Evolutionary conservation across 2,797 vertebrate species (phyloP), one percentile per base, ranked within the genome.

Genomic region (Hylomyscus alleni): DNA sequence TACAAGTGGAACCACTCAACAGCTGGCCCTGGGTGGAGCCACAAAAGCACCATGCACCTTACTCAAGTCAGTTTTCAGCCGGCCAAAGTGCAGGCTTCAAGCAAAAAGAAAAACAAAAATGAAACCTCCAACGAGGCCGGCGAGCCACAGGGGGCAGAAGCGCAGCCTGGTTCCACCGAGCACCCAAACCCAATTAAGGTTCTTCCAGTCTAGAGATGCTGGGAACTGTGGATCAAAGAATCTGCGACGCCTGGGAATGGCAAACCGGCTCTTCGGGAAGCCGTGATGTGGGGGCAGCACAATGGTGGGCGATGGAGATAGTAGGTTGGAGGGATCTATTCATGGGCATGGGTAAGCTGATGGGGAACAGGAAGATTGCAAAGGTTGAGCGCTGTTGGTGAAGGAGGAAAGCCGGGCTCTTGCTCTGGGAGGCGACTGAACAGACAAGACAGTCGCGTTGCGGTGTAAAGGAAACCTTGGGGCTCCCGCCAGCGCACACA

Each of bases 11-110:
- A 80, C 83, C 94, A 96, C 93, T 96, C 94, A 97, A 97, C 97
- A 97, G 96, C 96, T 96, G 96, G 96, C 80, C 82, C 86, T 26
- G 86, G 94, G 92, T 96, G 96, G 58, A 90, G 83, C 95, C 75
- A 62, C 84, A 34, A 60, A 77, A 96, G 84, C 40, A 69, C 62
- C 93, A 83, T 91, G 89, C 92, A 95, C 94, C 90, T 92, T 37
- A 69, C 69, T 90, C 31, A 88, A 89, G 88, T 93, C 81, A 20
- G 69, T 40, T 83, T 40, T 83, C 50, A 34, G 47, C 34, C 6
- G 56, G 81, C 78, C 67, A 17, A 62, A 83, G 94, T 56, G 88
- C 17, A 76, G 73, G n/a, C 47, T 90, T 95, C 84, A 67, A n/a
- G 83, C 65, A 88, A 95, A 88, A 56, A 26, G 29, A 31, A 93